Base-by-base conservation (phyloP, 2,888 invertebrate genomes). In the Colostygia pectinataria region DNA sequence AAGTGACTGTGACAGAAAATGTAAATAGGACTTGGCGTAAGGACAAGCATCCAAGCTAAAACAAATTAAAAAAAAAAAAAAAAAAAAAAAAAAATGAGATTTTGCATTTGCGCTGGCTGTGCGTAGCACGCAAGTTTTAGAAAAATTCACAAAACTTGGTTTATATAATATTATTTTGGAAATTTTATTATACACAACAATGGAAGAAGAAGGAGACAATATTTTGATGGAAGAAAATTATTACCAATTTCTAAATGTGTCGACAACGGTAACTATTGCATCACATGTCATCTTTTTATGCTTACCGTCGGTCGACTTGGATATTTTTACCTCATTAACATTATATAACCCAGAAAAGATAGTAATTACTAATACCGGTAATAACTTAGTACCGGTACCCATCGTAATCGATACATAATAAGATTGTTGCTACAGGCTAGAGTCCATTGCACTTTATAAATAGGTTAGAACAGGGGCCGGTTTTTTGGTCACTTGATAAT, bases 241-340 rank as follows among this genome's bases (percentile, higher is more conserved):
- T 83, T 98, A 98, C 80, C 94, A 96, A 53, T 94, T 97, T 80
- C 90, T 98, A 42, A 97, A 97, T 90, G 91, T 98, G 55, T 92
- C 96, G 5, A 94, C 93, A 91, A 93, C 95, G 90, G 97, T 97
- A 92, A 93, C 92, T 83, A 80, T 77, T 63, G 63, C 59, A 65
- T 71, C 69, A 75, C 73, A 63, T 73, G 68, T 65, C 36, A 37
- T 44, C 15, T 28, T 6, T 13, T 15, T 15, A 29, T 62, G 57
- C 74, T 59, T 67, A 63, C 60, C 65, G 57, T 6, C 65, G 57
- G n/a, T 66, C 49, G 10, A 33, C 44, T 63, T 54, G 18, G 44
- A 61, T 66, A 74, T 72, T 77, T 80, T 76, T 58, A 41, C 41
- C 44, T 56, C 62, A 66, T 56, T 24, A 57, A 54, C 56, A 66